Evolutionary conservation across 2,113 vertebrate genomes (phyloP).

Genomic region (Coryphaenoides rupestris): DNA sequence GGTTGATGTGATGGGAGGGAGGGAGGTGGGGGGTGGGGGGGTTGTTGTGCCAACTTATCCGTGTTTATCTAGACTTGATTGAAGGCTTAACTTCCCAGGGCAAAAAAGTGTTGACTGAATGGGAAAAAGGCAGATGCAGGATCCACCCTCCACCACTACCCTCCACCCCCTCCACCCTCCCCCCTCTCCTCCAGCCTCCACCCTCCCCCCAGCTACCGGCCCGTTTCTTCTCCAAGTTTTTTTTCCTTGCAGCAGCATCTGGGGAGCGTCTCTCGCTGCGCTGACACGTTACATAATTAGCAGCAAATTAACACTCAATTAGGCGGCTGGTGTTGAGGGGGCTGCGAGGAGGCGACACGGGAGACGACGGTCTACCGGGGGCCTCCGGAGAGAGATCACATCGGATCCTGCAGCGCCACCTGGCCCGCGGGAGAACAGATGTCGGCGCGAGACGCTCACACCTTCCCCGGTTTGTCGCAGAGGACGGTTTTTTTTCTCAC

Average conservation of each 20-base stretch:
- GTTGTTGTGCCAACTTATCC: conserved; percentile 3
- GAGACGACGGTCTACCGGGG: conserved; percentile 51
- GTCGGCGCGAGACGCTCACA: conserved; percentile 16
- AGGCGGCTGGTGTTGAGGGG: conserved; percentile 49
- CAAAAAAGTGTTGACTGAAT: neutral
- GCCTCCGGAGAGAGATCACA: conserved; percentile 51
- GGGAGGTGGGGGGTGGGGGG: neutral
- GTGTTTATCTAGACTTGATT: conserved; percentile 15
- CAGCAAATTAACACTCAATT: conserved; percentile 74
- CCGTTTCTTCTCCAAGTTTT: neutral
- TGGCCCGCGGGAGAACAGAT: conserved; percentile 44
- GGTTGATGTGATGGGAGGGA: conserved; percentile 17
- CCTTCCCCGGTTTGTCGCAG: neutral
- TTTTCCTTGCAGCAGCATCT: conserved; percentile 49
- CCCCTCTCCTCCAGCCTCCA: neutral
- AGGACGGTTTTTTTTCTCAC: neutral
- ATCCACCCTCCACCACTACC: neutral
- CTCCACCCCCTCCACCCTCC: no score
- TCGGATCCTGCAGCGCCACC: conserved; percentile 44
- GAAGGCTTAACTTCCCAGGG: conserved; percentile 11
- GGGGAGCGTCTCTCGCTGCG: conserved; percentile 56
- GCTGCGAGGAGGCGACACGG: conserved; percentile 57
- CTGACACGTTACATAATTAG: conserved; percentile 69
- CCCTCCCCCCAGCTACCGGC: neutral
- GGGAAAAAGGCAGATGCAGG: conserved; percentile 36